Evolutionary conservation across 2,797 vertebrate species (phyloP), one percentile per base, ranked within the genome.

Genomic region (Diglossa cyanea): DNA sequence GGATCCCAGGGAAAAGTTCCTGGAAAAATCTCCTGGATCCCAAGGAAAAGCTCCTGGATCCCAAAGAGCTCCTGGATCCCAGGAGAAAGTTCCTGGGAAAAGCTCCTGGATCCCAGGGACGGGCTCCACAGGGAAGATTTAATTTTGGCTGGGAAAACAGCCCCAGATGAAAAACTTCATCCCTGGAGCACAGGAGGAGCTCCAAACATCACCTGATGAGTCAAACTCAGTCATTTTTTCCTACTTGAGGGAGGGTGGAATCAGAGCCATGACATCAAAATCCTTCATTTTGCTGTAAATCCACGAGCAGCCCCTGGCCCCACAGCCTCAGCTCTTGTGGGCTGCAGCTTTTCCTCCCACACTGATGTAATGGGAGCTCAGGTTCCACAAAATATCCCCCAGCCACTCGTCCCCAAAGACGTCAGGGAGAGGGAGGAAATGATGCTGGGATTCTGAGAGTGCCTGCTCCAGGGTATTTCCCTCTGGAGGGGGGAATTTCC

Each of bases 401-500:
- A 47, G 48, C 7, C 81, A 73, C 76, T 86, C 83, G 8, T 44
- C 84, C 74, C 84, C 21, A 21, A 75, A 70, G 83, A 85, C 54
- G 90, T 80, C 93, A 61, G 57, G 70, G 6, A 55, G 42, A 47
- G 45, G 53, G 48, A 91, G 92, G 95, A 95, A 95, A 94, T 55
- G 90, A 90, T 78, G 88, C 66, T 66, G 58, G 86, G 25, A 40
- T 81, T 21, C 66, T 35, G 17, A 6, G 94, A 96, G 95, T 39
- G 53, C 33, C 70, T 47, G 15, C 20, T 24, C 25, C 42, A 11
- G 70, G 71, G 54, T 3, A 9, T 73, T 58, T 92, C 72, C 80
- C 89, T 82, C 85, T 25, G 30, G 90, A 96, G 82, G 60, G 72
- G 81, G 66, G 83, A 60, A 54, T 96, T 97, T 96, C 96, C 93